Evolutionary conservation across 2,888 invertebrate species (phyloP).

Genomic region (Lumbricus terrestris): DNA sequence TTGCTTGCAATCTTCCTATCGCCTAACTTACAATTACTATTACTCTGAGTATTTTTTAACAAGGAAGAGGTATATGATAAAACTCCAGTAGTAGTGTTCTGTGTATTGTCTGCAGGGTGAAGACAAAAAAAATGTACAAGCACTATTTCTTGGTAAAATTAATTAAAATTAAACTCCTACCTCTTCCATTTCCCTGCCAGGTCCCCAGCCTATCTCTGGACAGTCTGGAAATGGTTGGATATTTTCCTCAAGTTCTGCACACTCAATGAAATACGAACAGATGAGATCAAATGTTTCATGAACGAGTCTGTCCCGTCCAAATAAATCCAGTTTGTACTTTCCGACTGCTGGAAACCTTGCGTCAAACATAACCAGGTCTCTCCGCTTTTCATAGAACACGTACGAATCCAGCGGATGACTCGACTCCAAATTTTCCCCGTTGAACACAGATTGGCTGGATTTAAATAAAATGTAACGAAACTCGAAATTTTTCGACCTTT

Average conservation of each 20-base stretch:
- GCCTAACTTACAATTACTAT: no score
- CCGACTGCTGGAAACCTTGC: slow-evolving; percentile 49
- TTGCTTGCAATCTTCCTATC: no score
- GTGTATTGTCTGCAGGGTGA: no score
- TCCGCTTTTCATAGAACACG: slow-evolving; percentile 50
- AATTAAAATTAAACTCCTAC: no score
- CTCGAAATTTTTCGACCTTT: slow-evolving; percentile 43
- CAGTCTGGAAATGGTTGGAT: slow-evolving; percentile 52
- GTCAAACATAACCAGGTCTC: slow-evolving; percentile 45
- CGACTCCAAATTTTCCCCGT: slow-evolving; percentile 21
- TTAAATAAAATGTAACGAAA: slow-evolving; percentile 53
- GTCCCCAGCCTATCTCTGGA: slow-evolving; percentile 56
- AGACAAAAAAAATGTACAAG: no score
- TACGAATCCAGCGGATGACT: slow-evolving; percentile 49
- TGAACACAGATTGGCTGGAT: neutral
- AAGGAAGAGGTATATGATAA: no score
- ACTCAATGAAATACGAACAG: slow-evolving; percentile 53
- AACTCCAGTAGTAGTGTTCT: no score
- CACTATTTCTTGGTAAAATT: no score
- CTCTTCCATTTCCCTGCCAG: slow-evolving; percentile 42
- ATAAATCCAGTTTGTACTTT: slow-evolving; percentile 54
- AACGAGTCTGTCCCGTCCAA: slow-evolving; percentile 47
- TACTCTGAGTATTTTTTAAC: no score
- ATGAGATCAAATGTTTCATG: slow-evolving; percentile 51
- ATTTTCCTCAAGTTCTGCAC: slow-evolving; percentile 43